Conservation (phyloP, 2,797 vertebrate genomes). For the Muscicapa striata region DNA sequence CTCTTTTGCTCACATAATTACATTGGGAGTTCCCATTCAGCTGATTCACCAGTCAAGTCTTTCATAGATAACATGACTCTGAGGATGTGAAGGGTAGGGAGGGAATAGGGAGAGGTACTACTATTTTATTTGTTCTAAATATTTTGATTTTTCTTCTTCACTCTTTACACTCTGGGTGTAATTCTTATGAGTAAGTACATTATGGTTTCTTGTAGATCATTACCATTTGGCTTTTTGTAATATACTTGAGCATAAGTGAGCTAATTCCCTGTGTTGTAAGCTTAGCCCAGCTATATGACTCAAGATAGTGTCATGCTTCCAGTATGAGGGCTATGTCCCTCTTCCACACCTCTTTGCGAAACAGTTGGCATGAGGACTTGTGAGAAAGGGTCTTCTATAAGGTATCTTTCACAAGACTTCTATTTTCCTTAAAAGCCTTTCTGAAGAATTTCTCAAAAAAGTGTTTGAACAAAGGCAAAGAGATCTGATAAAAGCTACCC, state of each 20-base stretch:
- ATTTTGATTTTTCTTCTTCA: neutral
- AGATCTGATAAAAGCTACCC: neutral
- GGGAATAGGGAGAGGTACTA: neutral
- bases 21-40: neutral
- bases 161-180: neutral
- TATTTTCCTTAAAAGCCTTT: neutral
- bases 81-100: neutral
- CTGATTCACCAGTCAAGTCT: neutral
- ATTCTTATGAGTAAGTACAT: neutral
- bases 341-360: neutral
- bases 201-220: neutral
- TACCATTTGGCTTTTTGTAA: neutral
- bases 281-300: neutral
- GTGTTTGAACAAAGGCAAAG: neutral
- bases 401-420: neutral
- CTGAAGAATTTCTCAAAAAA: neutral
- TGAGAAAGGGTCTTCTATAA: neutral
- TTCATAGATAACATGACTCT: rapidly evolving
- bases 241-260: neutral
- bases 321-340: neutral
- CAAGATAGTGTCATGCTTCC: neutral
- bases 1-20: neutral
- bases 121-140: neutral
- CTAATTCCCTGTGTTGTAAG: neutral
- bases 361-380: neutral